A percentile compares a stretch with the other conserved stretches of the same genome.
Evolutionary conservation across 2,888 invertebrate species (phyloP).

Genomic region (Drosophila testacea): DNA sequence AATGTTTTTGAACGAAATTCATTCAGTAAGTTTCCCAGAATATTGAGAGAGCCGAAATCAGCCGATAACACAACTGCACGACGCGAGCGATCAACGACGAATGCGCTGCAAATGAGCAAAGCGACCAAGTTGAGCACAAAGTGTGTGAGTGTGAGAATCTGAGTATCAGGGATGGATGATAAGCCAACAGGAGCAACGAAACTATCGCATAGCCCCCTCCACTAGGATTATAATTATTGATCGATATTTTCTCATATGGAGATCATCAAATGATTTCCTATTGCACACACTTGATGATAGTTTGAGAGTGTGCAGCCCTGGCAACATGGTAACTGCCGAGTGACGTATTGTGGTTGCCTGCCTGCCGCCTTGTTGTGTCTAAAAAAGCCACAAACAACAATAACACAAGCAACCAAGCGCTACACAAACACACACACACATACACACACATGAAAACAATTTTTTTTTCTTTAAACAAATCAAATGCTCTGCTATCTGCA

Average conservation of each 20-base stretch:
- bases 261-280: not conserved
- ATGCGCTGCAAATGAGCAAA: constrained; percentile 49
- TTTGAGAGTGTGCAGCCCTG: constrained; percentile 47
- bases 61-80: constrained; percentile 59
- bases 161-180: constrained; percentile 42
- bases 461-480: constrained; percentile 70
- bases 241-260: constrained; percentile 1
- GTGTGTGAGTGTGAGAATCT: constrained; percentile 32
- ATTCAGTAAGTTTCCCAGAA: constrained; percentile 29
- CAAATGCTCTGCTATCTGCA: constrained; percentile 49
- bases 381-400: constrained; percentile 34
- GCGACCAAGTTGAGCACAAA: constrained; percentile 47
- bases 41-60: constrained; percentile 14
- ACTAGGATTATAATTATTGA: not conserved
- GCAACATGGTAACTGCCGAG: constrained; percentile 45
- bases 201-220: constrained; percentile 13
- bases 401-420: constrained; percentile 18
- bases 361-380: constrained; percentile 23
- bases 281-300: constrained; percentile 12
- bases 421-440: constrained; percentile 38
- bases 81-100: constrained; percentile 67
- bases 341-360: constrained; percentile 60
- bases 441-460: constrained; percentile 19
- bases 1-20: constrained; percentile 38
- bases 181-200: constrained; percentile 32